These are phyloP conservation scores for Pelochelys cantorii DNA, from an alignment of 2,797 vertebrate species.

Conservation along the genomic window DNA sequence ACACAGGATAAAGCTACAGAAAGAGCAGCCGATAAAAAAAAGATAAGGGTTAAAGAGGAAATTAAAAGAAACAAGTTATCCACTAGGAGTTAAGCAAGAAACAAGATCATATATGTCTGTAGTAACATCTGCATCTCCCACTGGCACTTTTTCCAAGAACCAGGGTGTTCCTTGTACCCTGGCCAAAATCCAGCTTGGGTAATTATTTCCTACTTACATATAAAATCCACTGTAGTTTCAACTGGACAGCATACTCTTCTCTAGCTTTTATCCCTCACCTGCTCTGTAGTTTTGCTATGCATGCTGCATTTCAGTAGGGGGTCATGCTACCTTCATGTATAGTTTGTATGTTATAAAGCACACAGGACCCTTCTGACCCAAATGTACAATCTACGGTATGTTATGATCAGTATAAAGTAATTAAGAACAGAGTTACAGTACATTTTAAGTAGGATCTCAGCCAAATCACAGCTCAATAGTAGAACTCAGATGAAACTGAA, in stretches of 20 bases:
- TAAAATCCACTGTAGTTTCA: slow-evolving; percentile 68
- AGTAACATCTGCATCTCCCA: slow-evolving; percentile 69
- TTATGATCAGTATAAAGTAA: slow-evolving; percentile 64
- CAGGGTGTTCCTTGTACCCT: slow-evolving; percentile 64
- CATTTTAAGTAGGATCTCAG: slow-evolving; percentile 63
- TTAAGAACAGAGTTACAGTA: slow-evolving; percentile 65
- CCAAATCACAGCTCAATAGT: slow-evolving; percentile 59
- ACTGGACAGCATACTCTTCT: slow-evolving; percentile 31
- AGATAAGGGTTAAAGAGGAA: slow-evolving; percentile 65
- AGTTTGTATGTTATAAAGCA: slow-evolving; percentile 58
- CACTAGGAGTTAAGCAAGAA: slow-evolving; percentile 67
- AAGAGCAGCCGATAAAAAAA: slow-evolving; percentile 65
- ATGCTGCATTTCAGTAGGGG: slow-evolving; percentile 55
- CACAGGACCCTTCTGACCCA: slow-evolving; percentile 53
- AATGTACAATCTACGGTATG: slow-evolving; percentile 6
- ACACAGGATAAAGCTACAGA: slow-evolving; percentile 51
- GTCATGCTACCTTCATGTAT: slow-evolving; percentile 60
- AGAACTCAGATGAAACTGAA: slow-evolving; percentile 63
- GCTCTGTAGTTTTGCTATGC: slow-evolving; percentile 44
- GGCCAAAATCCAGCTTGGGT: slow-evolving; percentile 69
- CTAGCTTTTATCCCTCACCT: slow-evolving; percentile 47
- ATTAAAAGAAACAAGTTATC: slow-evolving; percentile 64
- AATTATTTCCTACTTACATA: slow-evolving; percentile 71
- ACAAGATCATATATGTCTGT: slow-evolving; percentile 50
- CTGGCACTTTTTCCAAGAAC: slow-evolving; percentile 64